phyloP scores from a whole-genome alignment of 1,140 invertebrate species.

The Colletes latitarsis region DNA sequence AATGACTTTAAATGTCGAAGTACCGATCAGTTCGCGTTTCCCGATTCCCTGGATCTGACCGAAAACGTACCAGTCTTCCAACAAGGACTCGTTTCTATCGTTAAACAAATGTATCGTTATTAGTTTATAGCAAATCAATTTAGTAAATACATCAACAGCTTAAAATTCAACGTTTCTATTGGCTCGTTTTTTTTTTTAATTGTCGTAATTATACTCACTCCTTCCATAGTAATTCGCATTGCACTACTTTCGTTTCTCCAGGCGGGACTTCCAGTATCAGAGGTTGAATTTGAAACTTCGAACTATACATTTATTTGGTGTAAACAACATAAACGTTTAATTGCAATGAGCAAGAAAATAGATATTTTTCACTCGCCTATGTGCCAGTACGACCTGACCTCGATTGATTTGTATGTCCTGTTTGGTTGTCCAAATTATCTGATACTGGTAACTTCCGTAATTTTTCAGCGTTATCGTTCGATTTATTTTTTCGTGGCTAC shows the following conservation, averaged over 20 bases:
- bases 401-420: constrained; percentile 47
- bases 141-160: too few species aligned
- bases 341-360: not conserved
- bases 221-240: constrained; percentile 64
- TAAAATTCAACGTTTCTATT: too few species aligned
- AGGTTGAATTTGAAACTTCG: constrained; percentile 65
- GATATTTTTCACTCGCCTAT: constrained; percentile 38
- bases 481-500: constrained; percentile 70
- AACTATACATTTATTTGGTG: constrained; percentile 25
- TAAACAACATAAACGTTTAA: not conserved
- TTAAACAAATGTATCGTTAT: too few species aligned
- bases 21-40: constrained; percentile 66
- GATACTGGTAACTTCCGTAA: constrained; percentile 69
- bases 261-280: constrained; percentile 57
- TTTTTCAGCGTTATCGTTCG: constrained; percentile 75
- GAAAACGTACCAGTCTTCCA: constrained; percentile 71
- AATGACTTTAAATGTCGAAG: constrained; percentile 60
- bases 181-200: too few species aligned
- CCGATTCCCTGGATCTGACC: constrained; percentile 46
- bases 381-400: not conserved
- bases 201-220: constrained; percentile 52
- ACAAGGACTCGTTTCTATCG: constrained; percentile 60
- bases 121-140: too few species aligned
- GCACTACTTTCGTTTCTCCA: constrained; percentile 27
- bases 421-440: constrained; percentile 69